These are phyloP conservation scores for Agrochola lota DNA, from an alignment of 2,888 invertebrate genomes.

Conservation along the genomic window DNA sequence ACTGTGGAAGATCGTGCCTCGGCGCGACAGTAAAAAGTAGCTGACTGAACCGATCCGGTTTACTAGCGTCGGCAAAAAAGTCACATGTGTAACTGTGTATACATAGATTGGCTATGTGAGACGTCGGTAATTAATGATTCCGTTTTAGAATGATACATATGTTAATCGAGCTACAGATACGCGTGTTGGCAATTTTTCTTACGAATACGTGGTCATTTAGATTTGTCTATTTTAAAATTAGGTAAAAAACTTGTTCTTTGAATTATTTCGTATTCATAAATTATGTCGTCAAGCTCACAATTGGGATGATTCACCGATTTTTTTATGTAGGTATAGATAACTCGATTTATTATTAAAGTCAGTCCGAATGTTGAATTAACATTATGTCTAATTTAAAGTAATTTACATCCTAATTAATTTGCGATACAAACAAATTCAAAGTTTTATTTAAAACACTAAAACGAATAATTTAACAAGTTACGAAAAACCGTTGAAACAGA, in stretches of 20 bases:
- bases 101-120: slow-evolving; percentile 47
- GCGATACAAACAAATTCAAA: not conserved
- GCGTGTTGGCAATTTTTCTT: slow-evolving; percentile 25
- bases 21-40: slow-evolving; percentile 71
- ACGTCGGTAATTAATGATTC: slow-evolving; percentile 57
- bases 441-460: not conserved
- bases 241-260: slow-evolving; percentile 13
- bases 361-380: not conserved
- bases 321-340: not conserved
- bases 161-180: slow-evolving; percentile 42
- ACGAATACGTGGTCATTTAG: slow-evolving; percentile 21
- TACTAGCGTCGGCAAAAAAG: slow-evolving; percentile 67
- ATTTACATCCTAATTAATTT: slow-evolving; percentile 14
- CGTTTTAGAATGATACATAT: slow-evolving; percentile 54
- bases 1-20: slow-evolving; percentile 69
- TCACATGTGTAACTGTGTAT: slow-evolving; percentile 40
- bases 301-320: slow-evolving; percentile 29
- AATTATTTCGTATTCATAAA: slow-evolving; percentile 17
- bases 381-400: not conserved
- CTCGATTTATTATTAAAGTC: not conserved
- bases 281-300: slow-evolving; percentile 13
- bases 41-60: slow-evolving; percentile 69
- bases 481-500: not conserved
- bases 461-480: slow-evolving; percentile 1
- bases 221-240: slow-evolving; percentile 2